Base-by-base conservation (phyloP, 2,888 invertebrate genomes). In the Tachystola acroxantha region DNA sequence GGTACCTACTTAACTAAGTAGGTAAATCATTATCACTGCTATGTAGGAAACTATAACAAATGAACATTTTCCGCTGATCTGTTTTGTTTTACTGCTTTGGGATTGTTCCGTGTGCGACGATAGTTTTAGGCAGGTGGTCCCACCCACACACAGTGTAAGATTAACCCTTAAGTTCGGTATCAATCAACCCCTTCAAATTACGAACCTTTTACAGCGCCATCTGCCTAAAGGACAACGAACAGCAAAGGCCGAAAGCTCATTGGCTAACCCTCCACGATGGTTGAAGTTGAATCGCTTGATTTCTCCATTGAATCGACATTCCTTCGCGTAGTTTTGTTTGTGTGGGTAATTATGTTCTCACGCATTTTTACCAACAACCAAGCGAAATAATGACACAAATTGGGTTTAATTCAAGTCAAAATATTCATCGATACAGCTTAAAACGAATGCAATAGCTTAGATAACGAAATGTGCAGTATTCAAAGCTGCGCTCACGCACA, bases 261-360 rank as follows among this genome's bases (percentile, higher is more conserved):
- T 76, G 75, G 79, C 56, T 65, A 64, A 62, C 70, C 67, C 67
- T 59, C 62, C 64, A 57, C 63, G 60, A 64, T 64, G 14, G 71
- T 66, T 71, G 75, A 74, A 76, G 71, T 66, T 71, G 75, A 74
- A 76, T 76, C 71, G 81, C 79, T 79, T 75, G 80, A 85, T 85
- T 85, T 84, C 82, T 80, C 82, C 80, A 84, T 84, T 84, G 80
- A 85, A 77, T 77, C 85, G 74, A 85, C 86, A 87, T 87, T 87
- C 87, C 86, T 82, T 48, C 79, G 84, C 84, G 85, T 84, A 82
- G 50, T 46, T 66, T 60, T 72, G 30, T 16, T 64, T 81, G 82
- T 82, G 84, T 85, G 82, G 32, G 82, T 84, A 52, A 48, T 16
- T 49, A 46, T 60, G 70, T 81, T 85, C 82, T 79, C 82, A 82